Percentiles rank a stretch among this genome's conserved stretches.
Conservation (phyloP, 2,888 invertebrate species). For the Cylloceria caligata region DNA sequence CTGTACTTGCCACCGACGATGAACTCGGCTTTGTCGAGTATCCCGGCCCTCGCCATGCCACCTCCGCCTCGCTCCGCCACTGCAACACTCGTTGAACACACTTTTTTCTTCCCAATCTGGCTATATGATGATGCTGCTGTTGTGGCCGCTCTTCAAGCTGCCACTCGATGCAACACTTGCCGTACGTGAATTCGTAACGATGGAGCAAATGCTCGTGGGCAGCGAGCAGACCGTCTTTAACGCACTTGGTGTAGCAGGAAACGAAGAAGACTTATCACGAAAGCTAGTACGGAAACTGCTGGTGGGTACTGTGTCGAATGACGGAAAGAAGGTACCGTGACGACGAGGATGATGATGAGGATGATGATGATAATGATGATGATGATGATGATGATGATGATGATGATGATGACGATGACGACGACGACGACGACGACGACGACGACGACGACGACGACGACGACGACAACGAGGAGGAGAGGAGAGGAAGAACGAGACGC, state of each 20-base stretch:
- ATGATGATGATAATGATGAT: not conserved
- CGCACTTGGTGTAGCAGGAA: not conserved
- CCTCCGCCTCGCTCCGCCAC: conserved; percentile 61
- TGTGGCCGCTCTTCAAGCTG: conserved; percentile 54
- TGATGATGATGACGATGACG: not conserved
- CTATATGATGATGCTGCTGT: conserved; percentile 29
- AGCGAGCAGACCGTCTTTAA: not conserved
- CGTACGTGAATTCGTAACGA: not conserved
- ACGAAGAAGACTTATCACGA: not conserved
- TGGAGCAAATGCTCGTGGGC: not conserved
- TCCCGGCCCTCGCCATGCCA: conserved; percentile 75
- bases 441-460: not conserved
- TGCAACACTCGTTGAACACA: conserved; percentile 39
- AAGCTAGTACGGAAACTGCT: conserved; percentile 15
- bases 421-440: not conserved
- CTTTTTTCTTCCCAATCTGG: conserved; percentile 43
- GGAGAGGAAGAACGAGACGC: conserved; percentile 32
- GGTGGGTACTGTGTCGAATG: conserved; percentile 8
- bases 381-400: not conserved
- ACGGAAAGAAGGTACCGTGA: not conserved
- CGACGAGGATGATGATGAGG: not conserved
- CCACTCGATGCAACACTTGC: conserved; percentile 27
- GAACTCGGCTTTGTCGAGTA: conserved; percentile 88
- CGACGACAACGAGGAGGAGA: conserved; percentile 36
- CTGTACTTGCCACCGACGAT: conserved; percentile 97